Percentiles rank a stretch among this genome's conserved stretches.
These are phyloP conservation scores for Philonicus albiceps DNA, from an alignment of 2,888 invertebrate species.

Conservation along the genomic window DNA sequence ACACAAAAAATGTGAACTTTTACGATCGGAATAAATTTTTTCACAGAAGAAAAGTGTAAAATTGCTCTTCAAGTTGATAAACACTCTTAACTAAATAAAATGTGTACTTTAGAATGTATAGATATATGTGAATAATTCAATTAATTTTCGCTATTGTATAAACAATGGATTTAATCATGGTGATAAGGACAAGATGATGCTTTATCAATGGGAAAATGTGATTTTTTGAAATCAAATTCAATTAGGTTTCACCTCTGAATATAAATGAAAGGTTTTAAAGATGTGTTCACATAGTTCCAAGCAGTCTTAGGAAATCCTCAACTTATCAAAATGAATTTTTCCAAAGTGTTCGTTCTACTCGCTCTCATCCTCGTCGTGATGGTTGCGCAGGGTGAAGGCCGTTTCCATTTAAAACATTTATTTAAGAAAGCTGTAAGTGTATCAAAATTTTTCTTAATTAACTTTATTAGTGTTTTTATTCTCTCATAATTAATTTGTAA, in stretches of 20 bases:
- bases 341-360: not conserved
- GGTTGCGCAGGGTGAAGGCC: not conserved
- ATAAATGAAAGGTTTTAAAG: not conserved
- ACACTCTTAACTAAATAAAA: too few relatives aligned
- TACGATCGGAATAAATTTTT: too few relatives aligned
- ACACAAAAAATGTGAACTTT: too few relatives aligned
- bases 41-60: too few relatives aligned
- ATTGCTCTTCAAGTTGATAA: too few relatives aligned
- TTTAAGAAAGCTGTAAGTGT: constrained; percentile 28
- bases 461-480: not conserved
- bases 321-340: not conserved
- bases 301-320: not conserved
- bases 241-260: not conserved
- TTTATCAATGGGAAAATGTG: not conserved
- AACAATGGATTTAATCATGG: not conserved
- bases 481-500: not conserved
- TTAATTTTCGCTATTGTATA: too few relatives aligned
- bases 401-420: not conserved
- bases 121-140: too few relatives aligned
- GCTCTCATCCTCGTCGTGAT: constrained; percentile 1
- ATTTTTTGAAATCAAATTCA: not conserved
- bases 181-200: not conserved
- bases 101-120: too few relatives aligned
- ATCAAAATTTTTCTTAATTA: not conserved
- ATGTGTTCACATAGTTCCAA: not conserved